Evolutionary conservation across 2,113 vertebrate species (phyloP).

Genomic region (Morone saxatilis): DNA sequence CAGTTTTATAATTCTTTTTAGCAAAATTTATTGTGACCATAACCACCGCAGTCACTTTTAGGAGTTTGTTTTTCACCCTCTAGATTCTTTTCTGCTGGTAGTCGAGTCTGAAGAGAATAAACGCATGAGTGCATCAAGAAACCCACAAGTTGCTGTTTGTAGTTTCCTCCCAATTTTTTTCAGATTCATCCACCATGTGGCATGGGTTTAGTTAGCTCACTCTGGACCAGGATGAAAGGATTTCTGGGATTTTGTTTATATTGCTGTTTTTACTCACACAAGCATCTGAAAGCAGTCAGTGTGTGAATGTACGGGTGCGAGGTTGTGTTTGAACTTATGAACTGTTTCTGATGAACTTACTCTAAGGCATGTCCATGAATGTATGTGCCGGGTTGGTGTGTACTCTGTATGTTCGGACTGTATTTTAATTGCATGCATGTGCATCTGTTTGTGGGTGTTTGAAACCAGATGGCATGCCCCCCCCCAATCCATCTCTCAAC

Average conservation of each 20-base stretch:
- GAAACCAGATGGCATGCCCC: conserved; percentile 47
- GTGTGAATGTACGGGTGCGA: conserved; percentile 11
- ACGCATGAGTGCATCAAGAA: conserved; percentile 23
- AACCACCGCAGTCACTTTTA: conserved; percentile 41
- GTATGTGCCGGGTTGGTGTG: not conserved
- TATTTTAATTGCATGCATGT: conserved; percentile 3
- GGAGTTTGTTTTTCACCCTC: conserved; percentile 60
- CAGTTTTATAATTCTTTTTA: conserved; percentile 26
- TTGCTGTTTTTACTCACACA: conserved; percentile 19
- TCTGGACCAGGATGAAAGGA: conserved; percentile 67
- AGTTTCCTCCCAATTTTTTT: conserved; percentile 14
- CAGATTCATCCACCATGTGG: conserved; percentile 51
- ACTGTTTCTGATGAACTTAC: conserved; percentile 27
- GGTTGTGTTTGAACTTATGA: conserved; percentile 26
- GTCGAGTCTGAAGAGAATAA: conserved; percentile 20
- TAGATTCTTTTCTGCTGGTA: conserved; percentile 7
- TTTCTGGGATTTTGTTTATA: conserved; percentile 47
- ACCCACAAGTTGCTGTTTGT: conserved; percentile 53
- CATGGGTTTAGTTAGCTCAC: conserved; percentile 13
- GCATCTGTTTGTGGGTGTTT: conserved; percentile 36
- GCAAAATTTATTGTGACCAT: conserved; percentile 27
- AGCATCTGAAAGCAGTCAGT: conserved; percentile 29
- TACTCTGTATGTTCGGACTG: not conserved
- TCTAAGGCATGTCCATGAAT: not conserved
- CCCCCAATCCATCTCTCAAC: conserved; percentile 7